Conservation (phyloP, 2,797 vertebrate genomes). For the Catharus ustulatus region DNA sequence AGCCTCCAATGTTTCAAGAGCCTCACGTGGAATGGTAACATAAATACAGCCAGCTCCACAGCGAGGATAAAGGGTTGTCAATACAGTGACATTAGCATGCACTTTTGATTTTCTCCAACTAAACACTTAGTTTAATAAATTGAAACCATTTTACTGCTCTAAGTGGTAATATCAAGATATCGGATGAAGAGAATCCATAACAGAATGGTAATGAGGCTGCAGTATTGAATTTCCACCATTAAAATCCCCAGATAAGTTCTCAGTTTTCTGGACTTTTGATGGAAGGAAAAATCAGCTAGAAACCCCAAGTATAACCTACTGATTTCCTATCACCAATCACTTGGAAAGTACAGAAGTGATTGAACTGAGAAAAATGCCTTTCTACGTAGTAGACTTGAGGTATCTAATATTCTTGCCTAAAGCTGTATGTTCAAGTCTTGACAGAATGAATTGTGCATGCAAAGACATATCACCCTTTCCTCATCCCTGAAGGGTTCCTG, state of each 20-base stretch:
- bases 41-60: conserved; percentile 16
- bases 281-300: background rate
- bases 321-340: conserved; percentile 32
- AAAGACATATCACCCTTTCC: background rate
- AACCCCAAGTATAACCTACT: background rate
- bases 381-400: background rate
- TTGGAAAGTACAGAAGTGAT: background rate
- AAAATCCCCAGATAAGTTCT: conserved; percentile 1
- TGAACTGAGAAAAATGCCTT: background rate
- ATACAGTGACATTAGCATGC: conserved; percentile 36
- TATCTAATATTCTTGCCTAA: background rate
- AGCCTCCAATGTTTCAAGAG: conserved; percentile 9
- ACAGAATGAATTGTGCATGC: background rate
- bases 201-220: background rate
- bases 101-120: conserved; percentile 39
- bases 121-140: conserved; percentile 53
- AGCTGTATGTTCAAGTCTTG: background rate
- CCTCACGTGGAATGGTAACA: background rate
- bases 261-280: background rate
- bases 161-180: conserved; percentile 35
- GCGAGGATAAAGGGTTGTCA: conserved; percentile 9
- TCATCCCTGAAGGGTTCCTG: background rate
- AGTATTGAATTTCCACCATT: conserved; percentile 24
- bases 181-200: background rate
- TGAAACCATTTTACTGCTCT: conserved; percentile 14